A percentile compares a stretch with the other conserved stretches of the same genome.
Evolutionary conservation across 2,113 vertebrate species (phyloP).

Genomic region (Stegastes partitus): DNA sequence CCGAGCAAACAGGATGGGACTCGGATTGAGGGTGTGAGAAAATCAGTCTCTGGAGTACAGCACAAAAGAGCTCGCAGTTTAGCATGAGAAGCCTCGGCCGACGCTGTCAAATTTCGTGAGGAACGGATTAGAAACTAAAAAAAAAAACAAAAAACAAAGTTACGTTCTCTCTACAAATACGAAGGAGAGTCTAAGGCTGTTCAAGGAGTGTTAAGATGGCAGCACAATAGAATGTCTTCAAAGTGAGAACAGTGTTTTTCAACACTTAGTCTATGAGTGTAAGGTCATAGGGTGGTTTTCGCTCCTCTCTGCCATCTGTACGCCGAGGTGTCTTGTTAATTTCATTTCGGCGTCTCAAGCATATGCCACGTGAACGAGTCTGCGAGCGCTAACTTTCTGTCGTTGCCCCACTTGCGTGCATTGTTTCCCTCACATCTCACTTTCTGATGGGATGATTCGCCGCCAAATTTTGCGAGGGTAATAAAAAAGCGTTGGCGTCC

Average conservation of each 20-base stretch:
- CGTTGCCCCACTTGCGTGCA: constrained; percentile 33
- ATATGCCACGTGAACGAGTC: constrained; percentile 58
- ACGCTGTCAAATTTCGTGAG: constrained; percentile 45
- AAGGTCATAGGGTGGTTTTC: constrained; percentile 66
- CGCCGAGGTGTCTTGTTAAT: constrained; percentile 70
- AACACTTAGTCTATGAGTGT: constrained; percentile 41
- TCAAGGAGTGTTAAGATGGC: constrained; percentile 29
- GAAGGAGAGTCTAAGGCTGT: constrained; percentile 10
- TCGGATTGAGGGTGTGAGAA: constrained; percentile 74
- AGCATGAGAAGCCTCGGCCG: constrained; percentile 28
- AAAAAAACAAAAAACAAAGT: not conserved
- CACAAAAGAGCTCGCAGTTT: constrained; percentile 44
- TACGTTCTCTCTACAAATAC: constrained; percentile 19
- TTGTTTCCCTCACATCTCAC: constrained; percentile 46
- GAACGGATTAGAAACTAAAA: constrained; percentile 2
- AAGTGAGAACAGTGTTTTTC: constrained; percentile 43
- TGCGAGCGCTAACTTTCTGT: constrained; percentile 66
- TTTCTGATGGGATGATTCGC: constrained; percentile 14
- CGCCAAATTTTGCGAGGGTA: constrained; percentile 13
- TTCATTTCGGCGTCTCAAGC: constrained; percentile 68
- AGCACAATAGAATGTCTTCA: constrained; percentile 32
- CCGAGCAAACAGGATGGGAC: constrained; percentile 76
- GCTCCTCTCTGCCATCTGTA: constrained; percentile 64
- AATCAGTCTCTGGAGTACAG: constrained; percentile 61
- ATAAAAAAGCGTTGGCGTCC: constrained; percentile 8